Conservation (phyloP, 2,888 invertebrate species). For the Glyphotaelius pellucidus region DNA sequence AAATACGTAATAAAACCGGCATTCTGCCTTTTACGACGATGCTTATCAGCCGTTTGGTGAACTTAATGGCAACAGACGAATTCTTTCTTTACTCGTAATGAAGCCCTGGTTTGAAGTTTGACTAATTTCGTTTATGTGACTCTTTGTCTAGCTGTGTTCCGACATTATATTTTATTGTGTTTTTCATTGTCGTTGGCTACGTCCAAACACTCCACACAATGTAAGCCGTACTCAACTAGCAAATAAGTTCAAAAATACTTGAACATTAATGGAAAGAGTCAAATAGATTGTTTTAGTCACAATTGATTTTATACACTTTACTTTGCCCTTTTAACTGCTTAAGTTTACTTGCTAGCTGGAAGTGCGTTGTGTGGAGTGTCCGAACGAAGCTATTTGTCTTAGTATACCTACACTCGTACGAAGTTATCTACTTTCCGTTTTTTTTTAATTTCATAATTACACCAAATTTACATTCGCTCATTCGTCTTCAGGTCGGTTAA, state of each 20-base stretch:
- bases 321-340: too few relatives aligned
- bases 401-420: not conserved
- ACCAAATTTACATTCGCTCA: not conserved
- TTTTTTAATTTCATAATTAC: not conserved
- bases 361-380: too few relatives aligned
- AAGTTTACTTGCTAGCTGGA: too few relatives aligned
- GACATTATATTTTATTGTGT: constrained; percentile 30
- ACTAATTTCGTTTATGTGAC: constrained; percentile 38
- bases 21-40: constrained; percentile 56
- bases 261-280: too few relatives aligned
- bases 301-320: too few relatives aligned
- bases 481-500: constrained; percentile 3
- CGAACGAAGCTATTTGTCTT: not conserved
- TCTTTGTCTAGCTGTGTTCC: constrained; percentile 36
- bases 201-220: too few relatives aligned
- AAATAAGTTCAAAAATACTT: too few relatives aligned
- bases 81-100: constrained; percentile 34
- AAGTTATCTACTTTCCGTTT: constrained; percentile 9
- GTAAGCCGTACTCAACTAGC: too few relatives aligned
- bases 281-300: too few relatives aligned
- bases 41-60: constrained; percentile 43
- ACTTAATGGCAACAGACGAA: constrained; percentile 39
- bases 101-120: constrained; percentile 26
- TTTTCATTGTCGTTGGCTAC: not conserved
- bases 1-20: constrained; percentile 55